Evolutionary conservation across 1,140 invertebrate genomes (phyloP), one percentile per base, ranked within the genome.

Genomic region (Nautilus pompilius): DNA sequence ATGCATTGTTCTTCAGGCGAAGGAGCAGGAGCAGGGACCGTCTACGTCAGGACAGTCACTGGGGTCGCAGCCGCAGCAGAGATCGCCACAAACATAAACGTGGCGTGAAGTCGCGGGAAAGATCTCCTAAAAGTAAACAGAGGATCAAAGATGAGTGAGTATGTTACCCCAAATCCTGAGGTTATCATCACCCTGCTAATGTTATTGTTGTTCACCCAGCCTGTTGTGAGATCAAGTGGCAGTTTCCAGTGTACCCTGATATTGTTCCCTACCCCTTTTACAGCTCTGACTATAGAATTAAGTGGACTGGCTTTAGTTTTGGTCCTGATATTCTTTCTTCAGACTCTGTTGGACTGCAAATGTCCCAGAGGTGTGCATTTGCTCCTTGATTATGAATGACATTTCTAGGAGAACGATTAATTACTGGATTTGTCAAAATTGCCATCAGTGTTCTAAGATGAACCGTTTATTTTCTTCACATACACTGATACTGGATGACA

Each of bases 81-180:
- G 66, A 70, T 30, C 58, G 62, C 32, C 60, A 65, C 26, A 73
- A 68, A 61, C 62, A 58, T 13, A 76, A 70, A 46, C 17, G 22
- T 17, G n/a, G n/a, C n/a, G n/a, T n/a, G n/a, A n/a, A n/a, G n/a
- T 8, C 8, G 6, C 26, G 29, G 17, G 49, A 53, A 5, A 17
- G 15, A 28, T 24, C 26, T 5, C 70, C 69, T 46, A 70, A 56
- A 49, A 67, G 70, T 17, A 68, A 60, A 60, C 68, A 67, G 55
- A 49, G 61, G 34, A 61, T 63, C 51, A 63, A 72, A 62, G 60
- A 68, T 30, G 72, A 61, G 59, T 53, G 48, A 60, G 61, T 54
- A 32, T n/a, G n/a, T n/a, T n/a, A n/a, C n/a, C n/a, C n/a, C n/a
- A n/a, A n/a, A n/a, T n/a, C n/a, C n/a, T n/a, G n/a, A n/a, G n/a